Evolutionary conservation across 2,797 vertebrate genomes (phyloP).

Genomic region (Hydrophis major): DNA sequence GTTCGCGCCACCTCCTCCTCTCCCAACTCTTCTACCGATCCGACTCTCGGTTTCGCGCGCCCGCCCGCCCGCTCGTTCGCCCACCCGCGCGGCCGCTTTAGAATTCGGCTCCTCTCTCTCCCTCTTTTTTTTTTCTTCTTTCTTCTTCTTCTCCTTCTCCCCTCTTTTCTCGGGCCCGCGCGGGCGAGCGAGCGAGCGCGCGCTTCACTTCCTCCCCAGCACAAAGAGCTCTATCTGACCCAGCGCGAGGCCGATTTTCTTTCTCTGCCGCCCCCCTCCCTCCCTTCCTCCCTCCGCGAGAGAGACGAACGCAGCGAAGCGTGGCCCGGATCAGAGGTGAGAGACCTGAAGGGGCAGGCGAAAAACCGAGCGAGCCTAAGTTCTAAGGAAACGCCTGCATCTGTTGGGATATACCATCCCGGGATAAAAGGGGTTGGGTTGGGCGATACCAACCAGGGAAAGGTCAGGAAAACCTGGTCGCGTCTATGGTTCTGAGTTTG

Average conservation of each 20-base stretch:
- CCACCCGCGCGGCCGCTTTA: slow-evolving; percentile 2
- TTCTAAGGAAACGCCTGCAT: slow-evolving; percentile 26
- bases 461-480: neutral
- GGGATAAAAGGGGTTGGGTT: neutral
- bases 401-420: slow-evolving; percentile 50
- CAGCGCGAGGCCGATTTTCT: neutral
- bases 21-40: neutral
- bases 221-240: neutral
- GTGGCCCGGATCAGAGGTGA: neutral
- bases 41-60: neutral
- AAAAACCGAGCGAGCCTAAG: slow-evolving; percentile 16
- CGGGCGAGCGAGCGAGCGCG: neutral
- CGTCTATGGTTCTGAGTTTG: neutral
- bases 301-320: slow-evolving; percentile 1
- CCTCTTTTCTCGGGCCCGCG: slow-evolving; percentile 15
- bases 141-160: neutral
- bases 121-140: neutral
- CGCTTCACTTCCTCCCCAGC: neutral
- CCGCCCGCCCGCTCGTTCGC: neutral
- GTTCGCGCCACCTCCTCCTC: neutral
- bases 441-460: slow-evolving; percentile 46
- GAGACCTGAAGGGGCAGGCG: slow-evolving; percentile 2
- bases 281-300: neutral
- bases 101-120: neutral
- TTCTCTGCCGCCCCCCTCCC: too few relatives aligned